These are phyloP conservation scores for Oxygymnocypris stewartii DNA, from an alignment of 2,113 vertebrate genomes.

Conservation along the genomic window DNA sequence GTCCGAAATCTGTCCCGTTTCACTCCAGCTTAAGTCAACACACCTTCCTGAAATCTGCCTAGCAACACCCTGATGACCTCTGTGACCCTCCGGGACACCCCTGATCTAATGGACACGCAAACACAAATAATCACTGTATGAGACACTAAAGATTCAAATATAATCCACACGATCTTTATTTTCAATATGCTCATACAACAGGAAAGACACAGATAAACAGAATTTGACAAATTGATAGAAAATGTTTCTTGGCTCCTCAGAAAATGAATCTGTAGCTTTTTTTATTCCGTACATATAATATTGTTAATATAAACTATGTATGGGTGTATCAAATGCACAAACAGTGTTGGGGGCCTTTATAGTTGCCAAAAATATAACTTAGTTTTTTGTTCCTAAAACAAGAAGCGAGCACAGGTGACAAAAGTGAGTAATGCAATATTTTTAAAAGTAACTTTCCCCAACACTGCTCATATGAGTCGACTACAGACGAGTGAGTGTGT, in stretches of 20 bases:
- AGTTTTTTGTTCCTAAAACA: no score
- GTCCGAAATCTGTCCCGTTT: no score
- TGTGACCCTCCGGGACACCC: no score
- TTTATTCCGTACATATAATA: not conserved
- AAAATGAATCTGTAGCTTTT: not conserved
- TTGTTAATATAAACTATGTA: not conserved
- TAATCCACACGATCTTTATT: not conserved
- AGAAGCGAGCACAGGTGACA: no score
- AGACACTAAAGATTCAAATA: not conserved
- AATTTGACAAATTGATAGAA: not conserved
- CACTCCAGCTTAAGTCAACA: no score
- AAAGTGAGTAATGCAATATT: no score
- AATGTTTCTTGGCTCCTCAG: not conserved
- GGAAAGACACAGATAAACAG: not conserved
- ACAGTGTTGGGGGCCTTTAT: not conserved
- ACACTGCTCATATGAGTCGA: not conserved
- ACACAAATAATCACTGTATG: not conserved
- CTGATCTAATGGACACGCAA: not conserved
- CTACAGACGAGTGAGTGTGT: not conserved
- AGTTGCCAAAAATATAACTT: no score
- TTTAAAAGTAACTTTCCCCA: no score
- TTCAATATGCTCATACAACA: not conserved
- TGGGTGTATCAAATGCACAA: not conserved
- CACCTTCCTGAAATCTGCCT: no score
- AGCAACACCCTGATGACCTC: no score